Base-by-base conservation (phyloP, 1,140 invertebrate species). In the Thrips palmi region DNA sequence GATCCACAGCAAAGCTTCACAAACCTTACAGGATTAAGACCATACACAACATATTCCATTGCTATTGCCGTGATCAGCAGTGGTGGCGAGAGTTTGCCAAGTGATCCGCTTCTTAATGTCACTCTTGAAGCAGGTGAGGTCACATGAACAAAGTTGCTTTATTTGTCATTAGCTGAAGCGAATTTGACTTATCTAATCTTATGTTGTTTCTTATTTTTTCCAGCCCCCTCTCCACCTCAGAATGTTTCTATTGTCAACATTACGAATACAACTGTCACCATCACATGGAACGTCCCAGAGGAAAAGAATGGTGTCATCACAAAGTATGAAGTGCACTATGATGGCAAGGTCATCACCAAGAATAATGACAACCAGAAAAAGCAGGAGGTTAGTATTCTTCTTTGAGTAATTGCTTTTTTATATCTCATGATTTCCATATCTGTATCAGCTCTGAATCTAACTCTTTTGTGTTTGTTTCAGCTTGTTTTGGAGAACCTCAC, bases 1-100 rank as follows among this genome's bases (percentile, higher is more conserved):
- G 57, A 52, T n/a, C n/a, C n/a, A n/a, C n/a, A n/a, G n/a, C n/a
- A n/a, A n/a, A n/a, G 56, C 52, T 6, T 58, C 54, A 21, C 52
- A 53, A 46, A 51, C 10, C 52, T 65, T 0, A 44, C 47, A 2
- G 54, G 59, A 22, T 54, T 91, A 22, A 65, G 67, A 39, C 82
- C 85, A 3, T 87, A 73, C 49, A 82, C 76, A 4, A 72, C 73
- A 1, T 91, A 91, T 51, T 71, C 65, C 49, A 59, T 89, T 5
- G 65, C 64, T 3, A 66, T 88, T 17, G 59, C 75, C 10, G 71
- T 85, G 33, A 64, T 74, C 36, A 86, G 79, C 2, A 70, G 66
- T 42, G 68, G 70, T 47, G 79, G 75, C 1, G 64, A 75, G 51
- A 77, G 79, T 14, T 64, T 72, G 20, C 58, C 61, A 42, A 85